Evolutionary conservation across 2,888 invertebrate genomes (phyloP).

Genomic region (Stenichneumon culpator): DNA sequence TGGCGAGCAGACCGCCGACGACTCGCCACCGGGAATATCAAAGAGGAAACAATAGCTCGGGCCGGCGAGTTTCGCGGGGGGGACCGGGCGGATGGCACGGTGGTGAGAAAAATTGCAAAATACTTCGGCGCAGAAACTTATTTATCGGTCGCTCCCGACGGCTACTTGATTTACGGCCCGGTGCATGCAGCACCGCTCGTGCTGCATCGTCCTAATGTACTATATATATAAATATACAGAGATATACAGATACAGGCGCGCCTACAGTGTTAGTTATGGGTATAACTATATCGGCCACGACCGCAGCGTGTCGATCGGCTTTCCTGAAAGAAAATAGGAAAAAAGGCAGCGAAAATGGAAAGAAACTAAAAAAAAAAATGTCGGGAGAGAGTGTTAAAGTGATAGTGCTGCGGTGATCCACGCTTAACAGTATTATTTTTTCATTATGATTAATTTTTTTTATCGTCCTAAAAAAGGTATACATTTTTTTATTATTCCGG

Average conservation of each 20-base stretch:
- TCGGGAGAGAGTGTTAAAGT: neutral
- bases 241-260: neutral
- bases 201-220: constrained; percentile 25
- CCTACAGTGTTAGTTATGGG: neutral
- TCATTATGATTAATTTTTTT: neutral
- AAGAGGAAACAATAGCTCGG: constrained; percentile 73
- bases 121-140: constrained; percentile 72
- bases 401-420: neutral
- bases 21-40: constrained; percentile 74
- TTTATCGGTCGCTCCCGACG: constrained; percentile 69
- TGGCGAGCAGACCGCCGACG: constrained; percentile 70
- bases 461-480: neutral
- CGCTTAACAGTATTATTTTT: neutral
- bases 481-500: neutral
- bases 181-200: constrained; percentile 31
- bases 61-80: constrained; percentile 13
- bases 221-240: neutral
- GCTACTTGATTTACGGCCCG: constrained; percentile 66
- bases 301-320: constrained; percentile 33
- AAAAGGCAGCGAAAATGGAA: neutral
- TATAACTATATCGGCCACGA: constrained; percentile 14
- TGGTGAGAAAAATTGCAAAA: constrained; percentile 73
- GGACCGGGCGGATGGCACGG: constrained; percentile 53
- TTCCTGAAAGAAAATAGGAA: constrained; percentile 38
- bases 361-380: neutral